Evolutionary conservation across 2,888 invertebrate genomes (phyloP).

Genomic region (Herminia tarsipennalis): DNA sequence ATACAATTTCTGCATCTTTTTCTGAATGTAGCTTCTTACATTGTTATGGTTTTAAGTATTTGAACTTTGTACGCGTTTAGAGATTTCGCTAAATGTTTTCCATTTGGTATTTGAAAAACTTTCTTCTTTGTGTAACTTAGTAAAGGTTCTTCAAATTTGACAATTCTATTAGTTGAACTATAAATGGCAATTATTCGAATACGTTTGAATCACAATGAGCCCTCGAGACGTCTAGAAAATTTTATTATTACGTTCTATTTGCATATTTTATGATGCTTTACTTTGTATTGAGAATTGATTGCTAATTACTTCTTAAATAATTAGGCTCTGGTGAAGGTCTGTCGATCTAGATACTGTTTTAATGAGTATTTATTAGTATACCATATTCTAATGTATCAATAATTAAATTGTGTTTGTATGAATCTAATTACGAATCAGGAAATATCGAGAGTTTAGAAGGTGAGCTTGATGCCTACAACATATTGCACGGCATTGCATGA

Average conservation of each 20-base stretch:
- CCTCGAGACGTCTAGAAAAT: conserved; percentile 28
- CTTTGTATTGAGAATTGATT: too few relatives aligned
- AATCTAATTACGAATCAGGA: too few relatives aligned
- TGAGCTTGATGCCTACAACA: too few relatives aligned
- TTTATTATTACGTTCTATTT: conserved; percentile 20
- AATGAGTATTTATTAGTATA: too few relatives aligned
- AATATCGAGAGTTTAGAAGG: too few relatives aligned
- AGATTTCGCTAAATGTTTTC: too few relatives aligned
- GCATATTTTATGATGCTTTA: conserved; percentile 4
- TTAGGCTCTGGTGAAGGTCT: too few relatives aligned
- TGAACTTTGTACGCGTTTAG: neutral
- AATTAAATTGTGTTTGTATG: too few relatives aligned
- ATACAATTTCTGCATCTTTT: conserved; percentile 25
- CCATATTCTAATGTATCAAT: too few relatives aligned
- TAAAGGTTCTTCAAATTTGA: conserved; percentile 4
- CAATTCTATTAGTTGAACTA: conserved; percentile 11
- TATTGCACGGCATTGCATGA: too few relatives aligned
- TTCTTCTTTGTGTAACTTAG: neutral
- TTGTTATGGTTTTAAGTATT: conserved; percentile 18
- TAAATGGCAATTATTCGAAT: conserved; percentile 21
- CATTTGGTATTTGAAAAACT: neutral
- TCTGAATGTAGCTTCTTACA: conserved; percentile 6
- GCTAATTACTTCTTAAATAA: too few relatives aligned
- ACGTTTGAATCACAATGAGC: conserved; percentile 14
- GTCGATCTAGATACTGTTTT: too few relatives aligned